Percentiles rank a stretch among this genome's conserved stretches.
These are phyloP conservation scores for Hydroisotoma schaefferi DNA, from an alignment of 2,888 invertebrate species.

Conservation along the genomic window DNA sequence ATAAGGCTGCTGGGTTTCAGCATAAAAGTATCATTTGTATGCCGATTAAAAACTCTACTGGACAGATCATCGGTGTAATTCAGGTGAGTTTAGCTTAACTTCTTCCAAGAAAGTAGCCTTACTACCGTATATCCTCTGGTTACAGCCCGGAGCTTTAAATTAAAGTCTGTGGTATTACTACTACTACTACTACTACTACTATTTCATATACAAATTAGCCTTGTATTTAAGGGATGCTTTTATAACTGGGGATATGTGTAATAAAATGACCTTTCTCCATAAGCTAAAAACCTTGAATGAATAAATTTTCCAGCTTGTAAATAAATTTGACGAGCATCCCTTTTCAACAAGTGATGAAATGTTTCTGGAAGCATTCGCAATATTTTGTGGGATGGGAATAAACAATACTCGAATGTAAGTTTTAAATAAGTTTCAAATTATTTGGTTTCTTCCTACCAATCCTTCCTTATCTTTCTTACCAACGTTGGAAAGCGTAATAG, in stretches of 20 bases:
- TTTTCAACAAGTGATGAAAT: slow-evolving; percentile 96
- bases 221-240: too few species aligned
- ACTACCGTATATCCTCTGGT: too few species aligned
- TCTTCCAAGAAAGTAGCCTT: too few species aligned
- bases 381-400: slow-evolving; percentile 96
- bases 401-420: slow-evolving; percentile 88
- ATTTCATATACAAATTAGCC: too few species aligned
- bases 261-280: neutral
- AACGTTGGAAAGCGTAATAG: too few species aligned
- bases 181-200: too few species aligned
- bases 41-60: slow-evolving; percentile 88
- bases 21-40: slow-evolving; percentile 90
- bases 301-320: slow-evolving; percentile 61
- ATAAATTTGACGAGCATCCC: slow-evolving; percentile 83
- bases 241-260: neutral
- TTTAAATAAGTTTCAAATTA: too few species aligned
- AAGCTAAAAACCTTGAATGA: neutral
- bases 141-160: too few species aligned
- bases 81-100: too few species aligned
- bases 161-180: neutral
- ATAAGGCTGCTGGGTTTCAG: slow-evolving; percentile 74
- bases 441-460: neutral
- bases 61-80: slow-evolving; percentile 88
- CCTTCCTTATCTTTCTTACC: slow-evolving; percentile 6
- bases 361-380: slow-evolving; percentile 94